These are phyloP conservation scores for Apeltes quadracus DNA, from an alignment of 2,113 vertebrate genomes.

Conservation along the genomic window DNA sequence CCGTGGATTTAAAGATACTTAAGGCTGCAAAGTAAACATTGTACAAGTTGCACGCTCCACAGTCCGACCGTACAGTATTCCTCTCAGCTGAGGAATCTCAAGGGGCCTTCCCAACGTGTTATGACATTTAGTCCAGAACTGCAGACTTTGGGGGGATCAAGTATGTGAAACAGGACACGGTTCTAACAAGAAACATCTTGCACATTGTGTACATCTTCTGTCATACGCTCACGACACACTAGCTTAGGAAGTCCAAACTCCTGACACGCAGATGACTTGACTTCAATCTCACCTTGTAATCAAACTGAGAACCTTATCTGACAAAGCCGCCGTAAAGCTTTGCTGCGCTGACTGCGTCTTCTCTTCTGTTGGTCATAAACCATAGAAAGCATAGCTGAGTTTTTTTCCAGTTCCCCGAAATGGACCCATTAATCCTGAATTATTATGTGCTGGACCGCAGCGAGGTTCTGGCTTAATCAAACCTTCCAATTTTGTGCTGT, in stretches of 20 bases:
- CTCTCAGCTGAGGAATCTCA: not conserved
- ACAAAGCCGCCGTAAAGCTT: not conserved
- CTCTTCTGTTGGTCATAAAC: not conserved
- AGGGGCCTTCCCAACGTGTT: slow-evolving; percentile 8
- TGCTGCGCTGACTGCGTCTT: not conserved
- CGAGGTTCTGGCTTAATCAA: not conserved
- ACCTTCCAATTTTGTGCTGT: not conserved
- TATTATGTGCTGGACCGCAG: not conserved
- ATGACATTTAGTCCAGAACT: slow-evolving; percentile 30
- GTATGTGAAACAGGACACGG: not conserved
- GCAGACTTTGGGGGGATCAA: slow-evolving; percentile 6
- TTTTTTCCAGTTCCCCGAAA: slow-evolving; percentile 12
- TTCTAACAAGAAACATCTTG: not conserved
- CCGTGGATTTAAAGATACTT: not conserved
- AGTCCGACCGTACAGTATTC: not conserved
- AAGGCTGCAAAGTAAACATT: slow-evolving; percentile 16
- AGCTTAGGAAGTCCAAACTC: not conserved
- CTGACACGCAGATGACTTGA: not conserved
- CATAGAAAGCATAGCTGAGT: not conserved
- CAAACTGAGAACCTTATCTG: slow-evolving; percentile 2
- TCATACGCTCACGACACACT: not conserved
- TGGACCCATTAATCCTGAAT: not conserved
- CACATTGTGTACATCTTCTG: not conserved
- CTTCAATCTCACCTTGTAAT: not conserved
- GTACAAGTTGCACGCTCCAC: not conserved